These are phyloP conservation scores for Chrysochloris asiatica DNA, from an alignment of 2,113 vertebrate genomes.

Conservation along the genomic window DNA sequence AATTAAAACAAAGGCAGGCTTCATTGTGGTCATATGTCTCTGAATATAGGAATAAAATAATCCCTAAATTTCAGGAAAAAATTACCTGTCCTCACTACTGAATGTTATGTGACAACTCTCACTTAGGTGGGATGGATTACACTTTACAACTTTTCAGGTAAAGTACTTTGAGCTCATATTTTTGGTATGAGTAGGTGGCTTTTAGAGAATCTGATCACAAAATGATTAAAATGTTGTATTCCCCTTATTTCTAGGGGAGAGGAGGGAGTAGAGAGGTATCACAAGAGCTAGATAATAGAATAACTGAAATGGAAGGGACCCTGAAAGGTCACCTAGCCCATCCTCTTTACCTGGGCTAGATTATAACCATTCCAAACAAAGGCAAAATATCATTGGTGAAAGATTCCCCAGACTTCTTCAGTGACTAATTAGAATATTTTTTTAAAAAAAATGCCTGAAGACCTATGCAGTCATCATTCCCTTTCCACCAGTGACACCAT, in stretches of 20 bases:
- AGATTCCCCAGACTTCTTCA: neutral
- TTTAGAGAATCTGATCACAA: constrained; percentile 2
- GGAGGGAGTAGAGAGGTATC: neutral
- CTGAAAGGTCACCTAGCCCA: neutral
- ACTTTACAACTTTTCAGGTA: constrained; percentile 27
- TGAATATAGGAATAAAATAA: neutral
- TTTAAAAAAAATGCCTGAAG: neutral
- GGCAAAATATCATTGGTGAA: neutral
- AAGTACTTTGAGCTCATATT: constrained; percentile 43
- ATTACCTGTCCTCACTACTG: neutral
- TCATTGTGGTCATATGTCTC: neutral
- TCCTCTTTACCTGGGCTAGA: neutral
- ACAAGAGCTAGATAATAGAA: neutral
- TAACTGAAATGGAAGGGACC: constrained; percentile 18
- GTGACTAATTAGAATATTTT: neutral
- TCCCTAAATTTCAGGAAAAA: neutral
- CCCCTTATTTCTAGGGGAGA: neutral
- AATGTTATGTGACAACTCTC: neutral
- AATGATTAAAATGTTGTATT: constrained; percentile 20
- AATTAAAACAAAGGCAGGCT: neutral
- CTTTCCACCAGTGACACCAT: neutral
- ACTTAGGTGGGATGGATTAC: neutral
- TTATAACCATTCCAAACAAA: neutral
- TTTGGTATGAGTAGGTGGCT: neutral
- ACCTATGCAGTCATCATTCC: neutral